Evolutionary conservation across 2,888 invertebrate genomes (phyloP).

Genomic region (Sarcophaga carnaria): DNA sequence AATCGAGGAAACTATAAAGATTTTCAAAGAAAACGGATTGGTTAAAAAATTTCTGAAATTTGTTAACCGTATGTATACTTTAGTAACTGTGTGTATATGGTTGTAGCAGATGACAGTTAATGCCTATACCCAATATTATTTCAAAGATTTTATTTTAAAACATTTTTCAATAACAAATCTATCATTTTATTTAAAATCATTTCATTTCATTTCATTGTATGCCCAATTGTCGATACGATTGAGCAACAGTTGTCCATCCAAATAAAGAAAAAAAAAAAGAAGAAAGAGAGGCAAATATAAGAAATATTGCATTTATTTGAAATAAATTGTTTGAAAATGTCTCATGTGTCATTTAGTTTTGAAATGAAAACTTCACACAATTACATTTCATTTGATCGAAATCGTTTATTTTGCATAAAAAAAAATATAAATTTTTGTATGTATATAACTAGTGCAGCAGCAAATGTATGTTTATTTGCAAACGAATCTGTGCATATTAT

Average conservation of each 20-base stretch:
- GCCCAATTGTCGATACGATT: background rate
- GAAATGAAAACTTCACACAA: conserved; percentile 32
- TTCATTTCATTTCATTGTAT: background rate
- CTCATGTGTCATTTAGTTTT: conserved; percentile 56
- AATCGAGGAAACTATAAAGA: no score
- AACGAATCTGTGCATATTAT: background rate
- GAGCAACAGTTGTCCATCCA: background rate
- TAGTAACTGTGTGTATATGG: no score
- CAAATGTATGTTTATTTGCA: no score
- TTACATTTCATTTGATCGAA: conserved; percentile 35
- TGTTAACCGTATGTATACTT: no score
- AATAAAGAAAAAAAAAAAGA: no score
- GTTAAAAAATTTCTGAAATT: no score
- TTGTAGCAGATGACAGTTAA: no score
- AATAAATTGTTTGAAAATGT: conserved; percentile 54
- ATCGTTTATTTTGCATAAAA: background rate
- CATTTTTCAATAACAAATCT: background rate
- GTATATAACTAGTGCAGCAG: no score
- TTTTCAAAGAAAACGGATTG: no score
- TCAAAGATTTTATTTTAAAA: background rate
- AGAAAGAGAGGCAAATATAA: background rate
- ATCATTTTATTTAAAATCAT: background rate
- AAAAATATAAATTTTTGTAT: background rate
- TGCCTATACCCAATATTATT: no score
- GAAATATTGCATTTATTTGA: conserved; percentile 47